Evolutionary conservation across 2,113 vertebrate species (phyloP), one percentile per base, ranked within the genome.

Genomic region (Numenius arquata): DNA sequence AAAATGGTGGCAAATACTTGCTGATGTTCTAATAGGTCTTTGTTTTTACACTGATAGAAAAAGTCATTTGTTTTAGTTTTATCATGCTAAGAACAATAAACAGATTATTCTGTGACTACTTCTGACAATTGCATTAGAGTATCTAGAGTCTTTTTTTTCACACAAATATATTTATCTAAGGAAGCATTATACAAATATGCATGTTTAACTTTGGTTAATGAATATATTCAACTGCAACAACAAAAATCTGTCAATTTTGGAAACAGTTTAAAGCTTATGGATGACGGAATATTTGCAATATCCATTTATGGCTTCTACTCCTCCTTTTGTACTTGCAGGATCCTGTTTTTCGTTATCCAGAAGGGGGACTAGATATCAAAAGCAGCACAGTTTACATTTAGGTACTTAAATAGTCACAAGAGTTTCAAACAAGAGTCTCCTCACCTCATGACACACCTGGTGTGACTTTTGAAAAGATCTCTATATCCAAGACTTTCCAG

Each of bases 141-240:
- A 81, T 43, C 41, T 85, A 48, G 32, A 22, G 12, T 32, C 40
- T 53, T 41, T 4, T 45, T 68, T 84, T 75, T 41, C 27, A 85
- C 29, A 77, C 5, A 79, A 50, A 41, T 87, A 9, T 58, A 89
- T 86, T 85, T 82, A 88, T 94, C 50, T 75, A 88, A 94, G 61
- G 8, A 88, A 93, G 90, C 45, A 76, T 48, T 96, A 92, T 65
- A 71, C 25, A 96, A 87, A 92, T 90, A 89, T 32, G 63, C 7
- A 3, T 52, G 12, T 88, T 82, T 91, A 91, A 36, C n/a, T 96
- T 93, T 96, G 56, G 84, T 95, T 96, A 90, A 96, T 92, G 50
- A 63, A 77, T 58, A 70, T 68, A 61, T 74, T 43, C 36, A 95
- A 55, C 13, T 59, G 56, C 19, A 88, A 52, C 16, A 80, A 59